phyloP scores from a whole-genome alignment of 64 coral and sea anemone species.

The Pocillopora damicornis region DNA sequence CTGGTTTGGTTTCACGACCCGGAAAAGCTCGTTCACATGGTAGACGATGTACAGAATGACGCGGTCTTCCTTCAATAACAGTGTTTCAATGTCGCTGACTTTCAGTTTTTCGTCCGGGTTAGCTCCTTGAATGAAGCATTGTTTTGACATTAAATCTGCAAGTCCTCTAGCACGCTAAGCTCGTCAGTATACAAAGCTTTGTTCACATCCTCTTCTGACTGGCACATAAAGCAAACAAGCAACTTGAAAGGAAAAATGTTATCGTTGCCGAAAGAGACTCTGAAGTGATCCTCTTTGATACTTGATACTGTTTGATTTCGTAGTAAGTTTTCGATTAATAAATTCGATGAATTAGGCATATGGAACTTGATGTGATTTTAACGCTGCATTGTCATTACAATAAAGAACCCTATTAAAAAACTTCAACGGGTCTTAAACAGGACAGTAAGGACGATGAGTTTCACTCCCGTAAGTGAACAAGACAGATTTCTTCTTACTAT shows the following conservation, averaged over 20 bases:
- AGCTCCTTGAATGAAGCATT: neutral
- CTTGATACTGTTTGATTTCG: too few relatives aligned
- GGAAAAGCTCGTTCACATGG: neutral
- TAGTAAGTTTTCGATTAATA: too few relatives aligned
- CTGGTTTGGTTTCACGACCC: conserved; percentile 17
- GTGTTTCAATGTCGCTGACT: neutral
- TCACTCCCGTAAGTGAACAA: too few relatives aligned
- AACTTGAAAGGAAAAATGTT: neutral
- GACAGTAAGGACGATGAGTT: too few relatives aligned
- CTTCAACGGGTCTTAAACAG: too few relatives aligned
- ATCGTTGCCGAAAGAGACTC: conserved; percentile 2
- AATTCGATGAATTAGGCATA: too few relatives aligned
- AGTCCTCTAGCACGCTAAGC: conserved; percentile 22
- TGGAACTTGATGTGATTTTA: too few relatives aligned
- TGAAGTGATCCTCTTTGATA: neutral
- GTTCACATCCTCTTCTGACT: neutral
- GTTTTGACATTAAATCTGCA: conserved; percentile 13
- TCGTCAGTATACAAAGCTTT: conserved; percentile 6
- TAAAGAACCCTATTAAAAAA: too few relatives aligned
- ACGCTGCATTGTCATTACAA: too few relatives aligned
- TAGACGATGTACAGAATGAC: conserved; percentile 7
- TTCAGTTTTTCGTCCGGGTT: neutral
- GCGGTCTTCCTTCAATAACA: neutral
- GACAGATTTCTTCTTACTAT: too few relatives aligned
- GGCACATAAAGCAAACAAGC: neutral